Conservation (phyloP, 1,140 invertebrate species). For the Hylaeus volcanicus region DNA sequence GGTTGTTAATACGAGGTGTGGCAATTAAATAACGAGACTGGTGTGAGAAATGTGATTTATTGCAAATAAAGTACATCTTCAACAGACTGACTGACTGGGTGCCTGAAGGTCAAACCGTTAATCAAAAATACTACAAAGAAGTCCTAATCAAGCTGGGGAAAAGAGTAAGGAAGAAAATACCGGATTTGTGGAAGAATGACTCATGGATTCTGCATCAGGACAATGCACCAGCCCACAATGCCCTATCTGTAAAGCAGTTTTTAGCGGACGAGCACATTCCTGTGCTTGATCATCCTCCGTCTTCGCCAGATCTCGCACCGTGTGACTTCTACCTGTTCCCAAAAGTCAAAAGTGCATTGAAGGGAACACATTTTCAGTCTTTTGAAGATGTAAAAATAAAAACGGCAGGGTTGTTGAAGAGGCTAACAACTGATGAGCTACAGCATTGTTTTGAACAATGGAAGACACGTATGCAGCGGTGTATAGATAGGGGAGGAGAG, state of each 20-base stretch:
- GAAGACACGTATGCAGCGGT: slow-evolving; percentile 2
- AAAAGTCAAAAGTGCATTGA: slow-evolving; percentile 64
- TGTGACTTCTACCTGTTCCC: slow-evolving; percentile 75
- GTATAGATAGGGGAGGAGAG: no score
- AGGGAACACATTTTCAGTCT: slow-evolving; percentile 58
- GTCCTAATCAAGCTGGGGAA: slow-evolving; percentile 60
- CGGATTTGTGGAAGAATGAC: slow-evolving; percentile 17
- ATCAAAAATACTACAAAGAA: slow-evolving; percentile 64
- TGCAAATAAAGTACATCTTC: no score
- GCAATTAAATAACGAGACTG: no score
- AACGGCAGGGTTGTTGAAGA: not conserved
- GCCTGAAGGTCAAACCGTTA: slow-evolving; percentile 64
- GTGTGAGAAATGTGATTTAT: no score
- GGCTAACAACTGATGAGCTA: not conserved
- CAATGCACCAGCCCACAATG: slow-evolving; percentile 60
- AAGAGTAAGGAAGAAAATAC: slow-evolving; percentile 27
- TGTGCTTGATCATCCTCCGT: slow-evolving; percentile 64
- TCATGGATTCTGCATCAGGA: slow-evolving; percentile 66
- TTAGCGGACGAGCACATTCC: slow-evolving; percentile 47
- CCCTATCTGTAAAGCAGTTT: slow-evolving; percentile 55
- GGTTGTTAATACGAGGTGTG: no score
- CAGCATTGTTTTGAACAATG: slow-evolving; percentile 15
- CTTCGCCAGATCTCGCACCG: slow-evolving; percentile 71
- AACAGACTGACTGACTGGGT: slow-evolving; percentile 45
- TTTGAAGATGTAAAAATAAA: slow-evolving; percentile 16